Evolutionary conservation across 1,140 invertebrate species (phyloP).

Genomic region (Drosophila tristis): DNA sequence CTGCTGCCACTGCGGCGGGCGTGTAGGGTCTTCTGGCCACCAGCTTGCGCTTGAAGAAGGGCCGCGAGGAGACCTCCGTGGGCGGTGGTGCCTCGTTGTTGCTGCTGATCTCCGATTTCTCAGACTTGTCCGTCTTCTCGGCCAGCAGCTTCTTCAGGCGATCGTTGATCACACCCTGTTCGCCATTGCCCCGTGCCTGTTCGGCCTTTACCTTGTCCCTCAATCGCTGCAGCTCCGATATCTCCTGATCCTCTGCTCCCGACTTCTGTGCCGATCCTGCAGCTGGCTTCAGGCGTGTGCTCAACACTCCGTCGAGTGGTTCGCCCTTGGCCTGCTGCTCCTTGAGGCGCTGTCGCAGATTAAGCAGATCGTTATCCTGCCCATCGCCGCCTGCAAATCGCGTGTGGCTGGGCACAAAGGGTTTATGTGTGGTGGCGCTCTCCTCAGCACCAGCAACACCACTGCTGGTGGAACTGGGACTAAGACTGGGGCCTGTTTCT

Average conservation of each 20-base stretch:
- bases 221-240: slow-evolving; percentile 57
- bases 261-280: background rate
- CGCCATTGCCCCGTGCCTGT: slow-evolving; percentile 52
- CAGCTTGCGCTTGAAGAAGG: slow-evolving; percentile 71
- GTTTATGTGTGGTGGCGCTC: slow-evolving; percentile 46
- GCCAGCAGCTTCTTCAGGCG: slow-evolving; percentile 60
- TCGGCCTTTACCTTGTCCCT: slow-evolving; percentile 69
- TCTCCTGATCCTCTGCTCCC: slow-evolving; percentile 24
- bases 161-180: slow-evolving; percentile 66
- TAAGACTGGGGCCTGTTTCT: background rate
- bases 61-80: slow-evolving; percentile 26
- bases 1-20: slow-evolving; percentile 20
- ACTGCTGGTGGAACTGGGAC: slow-evolving; percentile 9
- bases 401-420: slow-evolving; percentile 52
- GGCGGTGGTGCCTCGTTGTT: slow-evolving; percentile 4
- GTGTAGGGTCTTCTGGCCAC: slow-evolving; percentile 66
- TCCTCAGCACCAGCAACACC: slow-evolving; percentile 1
- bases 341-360: slow-evolving; percentile 62
- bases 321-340: slow-evolving; percentile 50
- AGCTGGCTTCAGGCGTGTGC: slow-evolving; percentile 24
- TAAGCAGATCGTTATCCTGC: slow-evolving; percentile 32
- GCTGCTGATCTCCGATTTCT: background rate
- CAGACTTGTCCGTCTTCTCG: slow-evolving; percentile 25
- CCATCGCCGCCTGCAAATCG: slow-evolving; percentile 29
- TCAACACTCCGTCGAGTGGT: slow-evolving; percentile 40